phyloP scores from a whole-genome alignment of 1,140 invertebrate species.

The Nylanderia fulva region DNA sequence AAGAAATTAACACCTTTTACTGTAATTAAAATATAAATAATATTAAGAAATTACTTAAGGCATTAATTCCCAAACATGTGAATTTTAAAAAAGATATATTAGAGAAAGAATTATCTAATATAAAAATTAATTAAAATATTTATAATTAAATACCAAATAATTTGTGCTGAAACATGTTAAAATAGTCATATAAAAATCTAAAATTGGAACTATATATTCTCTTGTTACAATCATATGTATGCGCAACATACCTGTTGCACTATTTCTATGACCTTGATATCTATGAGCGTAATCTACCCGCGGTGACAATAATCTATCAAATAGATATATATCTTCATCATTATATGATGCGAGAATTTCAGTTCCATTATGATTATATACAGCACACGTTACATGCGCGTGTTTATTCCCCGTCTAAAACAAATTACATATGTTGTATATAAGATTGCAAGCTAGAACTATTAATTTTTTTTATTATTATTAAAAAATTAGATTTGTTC shows the following conservation, averaged over 20 bases:
- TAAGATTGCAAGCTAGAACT: not conserved
- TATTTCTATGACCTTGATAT: constrained; percentile 93
- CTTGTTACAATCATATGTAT: not conserved
- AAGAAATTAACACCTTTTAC: constrained; percentile 98
- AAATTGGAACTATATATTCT: not conserved
- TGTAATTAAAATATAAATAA: constrained; percentile 76
- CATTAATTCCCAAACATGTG: not conserved
- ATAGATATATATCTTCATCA: constrained; percentile 97
- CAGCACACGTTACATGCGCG: constrained; percentile 93
- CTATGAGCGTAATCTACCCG: constrained; percentile 89
- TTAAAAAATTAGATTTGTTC: not conserved
- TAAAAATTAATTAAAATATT: constrained; percentile 5
- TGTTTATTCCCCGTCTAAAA: constrained; percentile 65
- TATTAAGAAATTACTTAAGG: constrained; percentile 4
- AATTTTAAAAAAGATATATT: not conserved
- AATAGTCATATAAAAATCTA: not conserved
- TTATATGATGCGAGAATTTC: constrained; percentile 97
- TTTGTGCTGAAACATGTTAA: not conserved
- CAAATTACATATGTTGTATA: constrained; percentile 30
- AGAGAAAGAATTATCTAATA: not conserved
- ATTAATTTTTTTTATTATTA: not conserved
- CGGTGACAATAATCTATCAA: constrained; percentile 88
- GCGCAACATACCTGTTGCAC: constrained; percentile 87
- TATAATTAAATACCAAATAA: not conserved
- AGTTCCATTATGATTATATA: constrained; percentile 96